Evolutionary conservation across 2,888 invertebrate genomes (phyloP), one percentile per base, ranked within the genome.

Genomic region (Deilephila porcellus): DNA sequence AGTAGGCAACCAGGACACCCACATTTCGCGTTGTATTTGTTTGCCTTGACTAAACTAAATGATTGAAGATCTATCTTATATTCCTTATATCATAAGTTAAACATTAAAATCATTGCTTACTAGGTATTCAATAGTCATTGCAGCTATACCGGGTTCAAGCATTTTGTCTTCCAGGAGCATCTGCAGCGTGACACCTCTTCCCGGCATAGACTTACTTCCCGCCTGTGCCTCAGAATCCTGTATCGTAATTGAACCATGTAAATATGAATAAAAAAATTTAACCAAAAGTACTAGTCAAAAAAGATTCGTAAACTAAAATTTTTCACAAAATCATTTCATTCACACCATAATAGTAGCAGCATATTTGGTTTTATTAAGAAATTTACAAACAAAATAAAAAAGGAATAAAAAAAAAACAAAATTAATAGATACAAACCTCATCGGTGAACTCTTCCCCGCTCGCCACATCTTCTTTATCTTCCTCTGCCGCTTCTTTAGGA

Each of bases 101-200:
- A 60, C 1, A 32, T 29, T 20, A 8, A 5, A 25, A 56, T 71
- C 19, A 74, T 32, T 34, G 78, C 84, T 81, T 95, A 97, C 98
- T 96, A 98, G 95, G 92, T 98, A 98, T 89, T 98, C 98, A 83
- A 98, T 97, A 71, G 98, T 97, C 97, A 98, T 97, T 72, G 97
- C 95, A 62, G 97, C 97, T 86, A 96, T 96, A 62, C 98, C 98
- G 67, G 98, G 97, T 84, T 97, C 96, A 76, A 98, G 95, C 86
- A 98, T 97, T 87, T 97, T 97, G 73, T 98, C 98, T 81, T 97
- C 96, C 86, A 98, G 95, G 70, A 98, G 94, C 96, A 98, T 98
- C 90, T 97, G 97, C 77, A 98, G 92, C 14, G 98, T 98, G 20
- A 98, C 97, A 76, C 97, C 96, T 82, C 96, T 95, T 0, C 96